phyloP scores from a whole-genome alignment of 1,140 invertebrate species.

The Nymphalis io region DNA sequence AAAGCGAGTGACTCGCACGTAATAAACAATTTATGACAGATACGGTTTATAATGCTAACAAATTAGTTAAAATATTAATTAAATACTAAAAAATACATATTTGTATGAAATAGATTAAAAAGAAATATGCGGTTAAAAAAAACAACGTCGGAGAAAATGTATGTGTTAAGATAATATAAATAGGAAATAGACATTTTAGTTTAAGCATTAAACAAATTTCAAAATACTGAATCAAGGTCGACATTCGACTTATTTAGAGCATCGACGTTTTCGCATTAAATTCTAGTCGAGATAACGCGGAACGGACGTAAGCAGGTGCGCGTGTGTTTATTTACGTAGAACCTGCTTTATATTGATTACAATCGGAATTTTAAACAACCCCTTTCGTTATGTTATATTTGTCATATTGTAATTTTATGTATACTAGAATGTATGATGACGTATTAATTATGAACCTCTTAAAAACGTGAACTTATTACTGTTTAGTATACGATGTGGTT shows the following conservation, averaged over 20 bases:
- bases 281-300: slow-evolving; percentile 32
- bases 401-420: neutral
- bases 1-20: neutral
- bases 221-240: slow-evolving; percentile 32
- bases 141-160: too few relatives aligned
- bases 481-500: too few relatives aligned
- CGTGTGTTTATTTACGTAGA: slow-evolving; percentile 22
- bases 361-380: slow-evolving; percentile 9
- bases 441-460: too few relatives aligned
- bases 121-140: too few relatives aligned
- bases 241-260: slow-evolving; percentile 34
- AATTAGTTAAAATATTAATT: neutral
- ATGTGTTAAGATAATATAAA: neutral
- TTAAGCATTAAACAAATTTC: slow-evolving; percentile 19
- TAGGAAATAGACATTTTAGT: neutral
- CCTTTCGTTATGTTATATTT: neutral
- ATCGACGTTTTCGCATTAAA: slow-evolving; percentile 33
- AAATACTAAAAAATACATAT: neutral
- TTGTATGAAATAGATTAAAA: too few relatives aligned
- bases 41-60: too few relatives aligned
- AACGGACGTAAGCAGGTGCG: slow-evolving; percentile 32
- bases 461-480: too few relatives aligned
- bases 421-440: too few relatives aligned
- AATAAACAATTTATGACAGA: neutral
- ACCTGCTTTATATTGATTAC: slow-evolving; percentile 26